These are phyloP conservation scores for Leguminivora glycinivorella DNA, from an alignment of 1,140 invertebrate genomes.

Conservation along the genomic window DNA sequence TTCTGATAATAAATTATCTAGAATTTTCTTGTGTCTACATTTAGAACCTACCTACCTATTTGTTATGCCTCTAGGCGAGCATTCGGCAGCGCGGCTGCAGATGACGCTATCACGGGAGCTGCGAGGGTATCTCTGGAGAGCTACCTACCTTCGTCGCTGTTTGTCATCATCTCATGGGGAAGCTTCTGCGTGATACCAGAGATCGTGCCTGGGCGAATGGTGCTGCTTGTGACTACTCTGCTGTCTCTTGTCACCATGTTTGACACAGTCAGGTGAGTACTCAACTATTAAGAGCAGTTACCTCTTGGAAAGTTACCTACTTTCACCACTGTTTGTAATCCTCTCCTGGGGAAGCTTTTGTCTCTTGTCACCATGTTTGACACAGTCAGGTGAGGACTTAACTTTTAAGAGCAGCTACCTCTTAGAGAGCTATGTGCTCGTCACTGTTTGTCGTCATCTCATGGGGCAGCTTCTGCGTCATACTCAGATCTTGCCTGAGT, in stretches of 20 bases:
- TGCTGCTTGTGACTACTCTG: constrained; percentile 81
- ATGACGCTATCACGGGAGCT: constrained; percentile 81
- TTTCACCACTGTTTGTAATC: constrained; percentile 82
- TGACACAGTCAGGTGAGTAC: constrained; percentile 80
- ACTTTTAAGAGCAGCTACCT: neutral
- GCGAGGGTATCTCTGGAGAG: constrained; percentile 82
- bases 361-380: constrained; percentile 83
- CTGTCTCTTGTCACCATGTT: constrained; percentile 83
- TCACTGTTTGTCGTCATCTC: constrained; percentile 83
- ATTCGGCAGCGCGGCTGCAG: constrained; percentile 79
- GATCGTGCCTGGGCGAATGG: constrained; percentile 81
- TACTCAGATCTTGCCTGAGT: constrained; percentile 82
- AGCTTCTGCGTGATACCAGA: constrained; percentile 83
- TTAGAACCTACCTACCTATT: neutral
- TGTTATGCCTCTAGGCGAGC: constrained; percentile 71
- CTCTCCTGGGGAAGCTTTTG: constrained; percentile 84
- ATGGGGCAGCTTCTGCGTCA: constrained; percentile 84
- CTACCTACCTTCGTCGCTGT: constrained; percentile 82
- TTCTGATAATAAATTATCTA: neutral
- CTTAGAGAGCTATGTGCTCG: constrained; percentile 51
- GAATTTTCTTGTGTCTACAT: neutral
- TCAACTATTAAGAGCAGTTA: neutral
- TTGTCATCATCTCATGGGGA: constrained; percentile 84
- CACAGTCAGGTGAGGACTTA: constrained; percentile 77
- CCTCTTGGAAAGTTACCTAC: constrained; percentile 83